Evolutionary conservation across 2,113 vertebrate species (phyloP), one percentile per base, ranked within the genome.

Genomic region (Apodemus speciosus): DNA sequence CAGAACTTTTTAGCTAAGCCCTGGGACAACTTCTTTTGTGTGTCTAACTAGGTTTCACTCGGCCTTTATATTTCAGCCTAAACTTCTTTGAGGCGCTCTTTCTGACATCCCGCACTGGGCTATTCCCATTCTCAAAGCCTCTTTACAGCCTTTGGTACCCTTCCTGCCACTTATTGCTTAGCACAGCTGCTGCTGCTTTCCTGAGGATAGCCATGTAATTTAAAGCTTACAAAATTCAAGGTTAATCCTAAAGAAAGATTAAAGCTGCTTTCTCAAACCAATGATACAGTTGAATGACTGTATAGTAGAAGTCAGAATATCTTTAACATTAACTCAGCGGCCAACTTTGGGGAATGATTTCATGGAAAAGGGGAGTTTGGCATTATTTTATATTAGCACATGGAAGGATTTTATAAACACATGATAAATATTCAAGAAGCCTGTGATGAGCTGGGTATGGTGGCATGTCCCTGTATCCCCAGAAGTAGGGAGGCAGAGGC

Each of bases 211-310:
- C 32, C 58, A 16, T 85, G 71, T 68, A 66, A 93, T 76, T 81
- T 76, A 90, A 92, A 96, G 56, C 80, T 92, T 88, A 79, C 27
- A 69, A 89, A 94, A 94, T 69, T 95, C 87, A 94, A 92, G 49
- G 38, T 86, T 72, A 92, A 94, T 92, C 73, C 73, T 89, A 25
- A 79, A 58, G 93, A 69, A 46, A 32, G 69, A 92, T 96, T 80
- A 85, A 91, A 71, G 51, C 72, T 84, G 68, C 20, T 64, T 85
- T 76, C 91, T 58, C 27, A 90, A 84, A 69, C 73, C 62, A 79
- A 7, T 66, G 71, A 16, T 77, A 56, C 30, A 72, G 68, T 81
- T 60, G 38, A 49, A 88, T 18, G 60, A 20, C 94, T 89, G 30
- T 56, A n/a, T 4, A 23, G n/a, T 66, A 58, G 38, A 91, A 88